These are phyloP conservation scores for Noctua janthe DNA, from an alignment of 2,888 invertebrate species.

Conservation along the genomic window DNA sequence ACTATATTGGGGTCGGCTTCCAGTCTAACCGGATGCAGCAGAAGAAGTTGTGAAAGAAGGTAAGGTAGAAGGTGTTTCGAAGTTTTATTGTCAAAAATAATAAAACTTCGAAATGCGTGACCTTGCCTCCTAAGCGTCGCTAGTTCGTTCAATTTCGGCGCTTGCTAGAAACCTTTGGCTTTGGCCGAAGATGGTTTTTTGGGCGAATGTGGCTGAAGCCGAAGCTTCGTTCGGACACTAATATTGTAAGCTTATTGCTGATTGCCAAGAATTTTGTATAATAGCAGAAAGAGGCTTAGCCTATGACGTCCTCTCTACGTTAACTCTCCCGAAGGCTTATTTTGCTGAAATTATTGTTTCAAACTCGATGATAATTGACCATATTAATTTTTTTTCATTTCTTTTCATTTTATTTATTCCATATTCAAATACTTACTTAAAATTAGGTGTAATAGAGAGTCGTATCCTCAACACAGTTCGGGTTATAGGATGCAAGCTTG, in stretches of 20 bases:
- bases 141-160: too few species aligned
- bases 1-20: too few species aligned
- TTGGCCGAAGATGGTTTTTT: too few species aligned
- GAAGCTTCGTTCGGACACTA: neutral
- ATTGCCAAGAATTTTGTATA: neutral
- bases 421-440: slow-evolving; percentile 80
- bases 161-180: neutral
- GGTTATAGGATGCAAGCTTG: slow-evolving; percentile 98
- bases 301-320: neutral
- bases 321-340: neutral
- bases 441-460: slow-evolving; percentile 94
- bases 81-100: too few species aligned
- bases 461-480: slow-evolving; percentile 96
- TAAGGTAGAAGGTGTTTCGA: too few species aligned
- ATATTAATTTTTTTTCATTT: too few species aligned
- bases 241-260: neutral
- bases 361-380: neutral
- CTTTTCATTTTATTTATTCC: too few species aligned
- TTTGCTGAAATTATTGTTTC: neutral
- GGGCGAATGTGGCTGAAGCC: neutral
- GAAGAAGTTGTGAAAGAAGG: too few species aligned
- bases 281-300: neutral
- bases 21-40: too few species aligned
- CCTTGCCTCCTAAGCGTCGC: too few species aligned
- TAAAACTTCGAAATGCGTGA: too few species aligned